Evolutionary conservation across 2,797 vertebrate genomes (phyloP).

Genomic region (Pterois miles): DNA sequence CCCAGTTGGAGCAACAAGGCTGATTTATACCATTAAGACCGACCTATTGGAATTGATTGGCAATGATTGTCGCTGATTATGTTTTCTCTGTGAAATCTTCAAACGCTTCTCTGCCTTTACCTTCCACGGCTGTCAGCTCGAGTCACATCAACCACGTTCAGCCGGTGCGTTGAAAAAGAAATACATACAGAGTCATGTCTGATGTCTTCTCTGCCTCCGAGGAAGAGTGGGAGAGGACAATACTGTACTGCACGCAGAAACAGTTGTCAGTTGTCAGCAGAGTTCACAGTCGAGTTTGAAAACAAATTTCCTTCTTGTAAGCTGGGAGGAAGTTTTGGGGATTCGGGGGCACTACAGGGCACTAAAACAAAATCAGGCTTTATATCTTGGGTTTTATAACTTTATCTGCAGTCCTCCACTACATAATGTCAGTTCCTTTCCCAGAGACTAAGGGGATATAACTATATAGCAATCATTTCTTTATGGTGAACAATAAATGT

Average conservation of each 20-base stretch:
- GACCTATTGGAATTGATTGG: conserved; percentile 60
- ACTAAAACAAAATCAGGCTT: conserved; percentile 19
- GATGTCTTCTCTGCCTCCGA: conserved; percentile 49
- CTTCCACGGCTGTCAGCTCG: conserved; percentile 48
- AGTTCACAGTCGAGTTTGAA: conserved; percentile 53
- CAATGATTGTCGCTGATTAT: conserved; percentile 52
- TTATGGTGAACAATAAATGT: background rate
- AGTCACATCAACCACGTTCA: conserved; percentile 40
- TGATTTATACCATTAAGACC: conserved; percentile 44
- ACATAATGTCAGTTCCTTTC: background rate
- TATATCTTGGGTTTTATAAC: conserved; percentile 16
- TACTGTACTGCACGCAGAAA: conserved; percentile 26
- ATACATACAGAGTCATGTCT: conserved; percentile 31
- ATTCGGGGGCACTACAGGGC: conserved; percentile 15
- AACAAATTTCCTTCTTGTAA: conserved; percentile 49
- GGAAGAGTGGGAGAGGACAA: conserved; percentile 57
- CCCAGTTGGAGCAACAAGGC: conserved; percentile 32
- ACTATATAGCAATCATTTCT: background rate
- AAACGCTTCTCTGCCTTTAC: conserved; percentile 26
- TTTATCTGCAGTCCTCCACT: conserved; percentile 9
- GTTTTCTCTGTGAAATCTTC: conserved; percentile 53
- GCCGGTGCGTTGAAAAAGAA: conserved; percentile 24
- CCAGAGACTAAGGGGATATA: background rate
- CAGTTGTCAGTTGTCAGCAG: conserved; percentile 59
- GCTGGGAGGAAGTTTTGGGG: conserved; percentile 27